Evolutionary conservation across 2,888 invertebrate species (phyloP).

Genomic region (Mamestra brassicae): DNA sequence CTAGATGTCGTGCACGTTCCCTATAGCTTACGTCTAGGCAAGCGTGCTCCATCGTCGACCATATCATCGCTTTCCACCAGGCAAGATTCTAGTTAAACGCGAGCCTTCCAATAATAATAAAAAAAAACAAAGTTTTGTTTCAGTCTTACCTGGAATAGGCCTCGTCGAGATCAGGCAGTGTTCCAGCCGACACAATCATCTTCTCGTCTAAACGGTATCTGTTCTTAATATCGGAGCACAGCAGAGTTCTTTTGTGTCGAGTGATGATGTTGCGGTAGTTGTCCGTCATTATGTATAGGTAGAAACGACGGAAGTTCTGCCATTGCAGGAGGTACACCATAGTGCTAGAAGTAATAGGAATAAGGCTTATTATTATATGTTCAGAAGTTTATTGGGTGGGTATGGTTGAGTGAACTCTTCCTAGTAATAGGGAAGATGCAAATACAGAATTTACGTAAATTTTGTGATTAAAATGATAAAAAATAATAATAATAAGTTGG

Average conservation of each 20-base stretch:
- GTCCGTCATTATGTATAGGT: conserved; percentile 98
- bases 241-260: conserved; percentile 94
- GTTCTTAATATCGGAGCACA: conserved; percentile 94
- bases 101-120: neutral
- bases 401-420: neutral
- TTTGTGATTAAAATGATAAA: too few relatives aligned
- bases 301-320: conserved; percentile 97
- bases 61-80: too few relatives aligned
- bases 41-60: too few relatives aligned
- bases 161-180: conserved; percentile 96
- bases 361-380: conserved; percentile 12
- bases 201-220: conserved; percentile 94
- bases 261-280: conserved; percentile 97
- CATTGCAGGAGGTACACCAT: conserved; percentile 96
- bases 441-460: too few relatives aligned
- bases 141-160: conserved; percentile 93
- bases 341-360: conserved; percentile 90
- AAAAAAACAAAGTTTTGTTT: neutral
- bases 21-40: too few relatives aligned
- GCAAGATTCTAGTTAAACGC: too few relatives aligned
- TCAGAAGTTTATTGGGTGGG: neutral
- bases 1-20: too few relatives aligned
- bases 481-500: too few relatives aligned
- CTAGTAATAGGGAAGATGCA: too few relatives aligned
- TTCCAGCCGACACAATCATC: conserved; percentile 96